A percentile compares a stretch with the other conserved stretches of the same genome.
These are phyloP conservation scores for Malurus alboscapulatus DNA, from an alignment of 2,113 vertebrate genomes.

Conservation along the genomic window DNA sequence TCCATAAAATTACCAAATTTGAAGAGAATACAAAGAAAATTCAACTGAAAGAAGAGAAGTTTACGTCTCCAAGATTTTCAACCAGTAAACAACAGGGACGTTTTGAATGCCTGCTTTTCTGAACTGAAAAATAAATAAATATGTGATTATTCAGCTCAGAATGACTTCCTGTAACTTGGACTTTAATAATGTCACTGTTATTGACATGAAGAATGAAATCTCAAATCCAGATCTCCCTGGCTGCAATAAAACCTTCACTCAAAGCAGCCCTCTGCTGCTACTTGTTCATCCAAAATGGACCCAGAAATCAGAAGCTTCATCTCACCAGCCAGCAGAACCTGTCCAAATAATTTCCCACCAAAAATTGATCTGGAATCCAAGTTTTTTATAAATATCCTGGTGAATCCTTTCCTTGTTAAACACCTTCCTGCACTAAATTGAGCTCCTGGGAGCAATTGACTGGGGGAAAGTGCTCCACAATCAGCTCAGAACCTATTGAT, in stretches of 20 bases:
- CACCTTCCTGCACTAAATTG: not conserved
- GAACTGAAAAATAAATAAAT: rapidly evolving
- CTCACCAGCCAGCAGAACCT: not conserved
- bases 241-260: not conserved
- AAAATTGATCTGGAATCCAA: not conserved
- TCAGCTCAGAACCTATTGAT: not conserved
- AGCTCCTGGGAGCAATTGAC: not conserved
- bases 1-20: not conserved
- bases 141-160: not conserved
- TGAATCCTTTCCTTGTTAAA: not conserved
- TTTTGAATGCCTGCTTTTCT: not conserved
- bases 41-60: not conserved
- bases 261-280: not conserved
- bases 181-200: not conserved
- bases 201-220: not conserved
- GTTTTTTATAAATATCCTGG: not conserved
- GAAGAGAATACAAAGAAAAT: not conserved
- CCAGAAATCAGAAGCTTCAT: not conserved
- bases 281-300: not conserved
- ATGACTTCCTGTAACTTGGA: not conserved
- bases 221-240: not conserved
- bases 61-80: not conserved
- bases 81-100: not conserved
- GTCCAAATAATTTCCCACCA: not conserved
- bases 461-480: not conserved